Evolutionary conservation across 2,888 invertebrate species (phyloP).

Genomic region (Nomada ruficornis): DNA sequence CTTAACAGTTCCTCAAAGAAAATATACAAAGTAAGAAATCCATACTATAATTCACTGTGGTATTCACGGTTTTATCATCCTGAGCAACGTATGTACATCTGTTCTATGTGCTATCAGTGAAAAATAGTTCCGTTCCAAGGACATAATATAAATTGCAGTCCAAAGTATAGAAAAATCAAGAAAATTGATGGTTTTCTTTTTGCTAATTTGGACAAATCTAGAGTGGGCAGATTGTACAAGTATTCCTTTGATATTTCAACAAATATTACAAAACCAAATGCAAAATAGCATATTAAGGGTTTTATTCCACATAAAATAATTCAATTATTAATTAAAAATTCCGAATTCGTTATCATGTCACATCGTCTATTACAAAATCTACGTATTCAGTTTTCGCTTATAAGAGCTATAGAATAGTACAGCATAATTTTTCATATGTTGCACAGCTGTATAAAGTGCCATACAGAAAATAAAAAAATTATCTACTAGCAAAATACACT

Average conservation of each 20-base stretch:
- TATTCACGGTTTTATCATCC: slow-evolving; percentile 59
- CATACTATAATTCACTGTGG: slow-evolving; percentile 67
- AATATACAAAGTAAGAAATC: slow-evolving; percentile 74
- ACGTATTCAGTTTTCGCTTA: slow-evolving; percentile 40
- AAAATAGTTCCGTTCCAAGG: slow-evolving; percentile 44
- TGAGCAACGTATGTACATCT: slow-evolving; percentile 54
- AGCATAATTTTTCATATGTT: slow-evolving; percentile 62
- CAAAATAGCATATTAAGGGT: slow-evolving; percentile 43
- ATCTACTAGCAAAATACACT: slow-evolving; percentile 60
- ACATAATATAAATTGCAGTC: slow-evolving; percentile 15
- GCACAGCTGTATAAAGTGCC: slow-evolving; percentile 60
- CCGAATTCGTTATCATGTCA: slow-evolving; percentile 42
- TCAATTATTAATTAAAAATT: slow-evolving; percentile 50
- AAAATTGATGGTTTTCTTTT: slow-evolving; percentile 38
- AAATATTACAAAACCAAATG: slow-evolving; percentile 32
- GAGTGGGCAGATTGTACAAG: slow-evolving; percentile 31
- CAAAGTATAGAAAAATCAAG: slow-evolving; percentile 38
- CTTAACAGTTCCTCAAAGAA: slow-evolving; percentile 76
- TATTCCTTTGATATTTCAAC: slow-evolving; percentile 39
- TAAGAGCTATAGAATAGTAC: slow-evolving; percentile 42
- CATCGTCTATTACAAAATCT: slow-evolving; percentile 52
- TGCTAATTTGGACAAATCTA: slow-evolving; percentile 35
- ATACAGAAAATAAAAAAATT: slow-evolving; percentile 65
- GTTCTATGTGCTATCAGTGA: slow-evolving; percentile 46
- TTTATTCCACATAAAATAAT: slow-evolving; percentile 48